These are phyloP conservation scores for Larimichthys polyactis DNA, from an alignment of 2,113 vertebrate genomes.

Conservation along the genomic window DNA sequence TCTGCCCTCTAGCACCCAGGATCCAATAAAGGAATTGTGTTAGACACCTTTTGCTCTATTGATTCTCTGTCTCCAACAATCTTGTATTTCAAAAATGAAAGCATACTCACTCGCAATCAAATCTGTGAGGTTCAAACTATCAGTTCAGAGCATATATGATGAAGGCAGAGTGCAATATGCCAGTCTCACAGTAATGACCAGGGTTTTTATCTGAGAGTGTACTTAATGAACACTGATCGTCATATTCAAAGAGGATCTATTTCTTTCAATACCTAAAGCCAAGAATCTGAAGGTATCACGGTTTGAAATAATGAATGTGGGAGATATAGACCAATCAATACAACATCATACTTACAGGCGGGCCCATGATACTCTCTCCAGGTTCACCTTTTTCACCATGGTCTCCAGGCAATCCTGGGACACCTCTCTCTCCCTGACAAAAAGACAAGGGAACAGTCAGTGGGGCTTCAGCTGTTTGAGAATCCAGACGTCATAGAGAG, in stretches of 20 bases:
- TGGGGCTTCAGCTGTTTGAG: conserved; percentile 6
- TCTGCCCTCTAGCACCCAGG: conserved; percentile 65
- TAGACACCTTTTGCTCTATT: conserved; percentile 79
- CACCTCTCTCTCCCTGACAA: conserved; percentile 92
- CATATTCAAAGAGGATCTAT: conserved; percentile 40
- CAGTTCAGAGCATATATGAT: conserved; percentile 26
- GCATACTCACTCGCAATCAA: conserved; percentile 63
- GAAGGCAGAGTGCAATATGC: neutral
- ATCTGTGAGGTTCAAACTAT: conserved; percentile 48
- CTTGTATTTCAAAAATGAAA: conserved; percentile 69
- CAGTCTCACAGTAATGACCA: conserved; percentile 33
- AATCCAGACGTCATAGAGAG: conserved; percentile 34
- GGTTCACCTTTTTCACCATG: conserved; percentile 91
- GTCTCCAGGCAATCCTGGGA: conserved; percentile 92
- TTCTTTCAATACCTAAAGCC: conserved; percentile 20
- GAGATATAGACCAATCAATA: conserved; percentile 44
- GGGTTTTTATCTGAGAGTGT: conserved; percentile 10
- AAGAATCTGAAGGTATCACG: neutral
- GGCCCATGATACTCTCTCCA: conserved; percentile 87
- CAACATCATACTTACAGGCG: conserved; percentile 86
- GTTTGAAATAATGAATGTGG: conserved; percentile 52
- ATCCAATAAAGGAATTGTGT: conserved; percentile 76
- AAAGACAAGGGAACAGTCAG: conserved; percentile 44
- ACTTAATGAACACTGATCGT: conserved; percentile 43
- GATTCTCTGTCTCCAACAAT: conserved; percentile 73